Base-by-base conservation (phyloP, 2,113 vertebrate genomes). In the Cyphomyrus plagiostoma region DNA sequence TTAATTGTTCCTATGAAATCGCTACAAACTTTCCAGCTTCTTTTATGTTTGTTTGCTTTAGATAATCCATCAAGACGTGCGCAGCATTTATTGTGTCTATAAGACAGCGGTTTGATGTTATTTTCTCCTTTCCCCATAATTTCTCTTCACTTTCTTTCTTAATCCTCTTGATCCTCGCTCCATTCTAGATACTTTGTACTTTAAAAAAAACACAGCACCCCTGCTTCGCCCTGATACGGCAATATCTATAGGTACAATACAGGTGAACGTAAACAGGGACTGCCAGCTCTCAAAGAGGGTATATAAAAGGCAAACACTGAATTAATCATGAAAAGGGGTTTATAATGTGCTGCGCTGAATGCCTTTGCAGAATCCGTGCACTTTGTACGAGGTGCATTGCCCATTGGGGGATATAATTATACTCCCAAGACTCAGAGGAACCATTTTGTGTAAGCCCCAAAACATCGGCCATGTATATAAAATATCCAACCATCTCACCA, bases 161-260 rank as follows among this genome's bases (percentile, higher is more conserved):
- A 89, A 83, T 89, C 74, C 74, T 83, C 74, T 80, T 89, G 74
- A 89, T 89, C 88, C 88, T 48, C 85, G 17, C 30, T 56, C 74
- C 49, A 82, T 80, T 82, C 49, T 89, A 83, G 88, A 56, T 82
- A 82, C 74, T 89, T 89, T 89, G 49, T 89, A 89, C 49, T 89
- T 83, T 42, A 56, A n/a, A 35, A 89, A 52, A 53, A 83, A 58
- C 66, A 58, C 66, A 80, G 66, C 46, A 45, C 74, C 74, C 80
- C 88, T 89, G 88, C 80, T 89, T 89, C 88, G 80, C 88, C 77
- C 88, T 89, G 88, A 89, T 89, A 83, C 74, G 48, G 88, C 74
- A 89, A 13, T 89, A 82, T 88, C 74, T 89, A 49, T 83, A 83
- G 88, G 88, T 83, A 45, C 88, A 82, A 35, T 82, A 82, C 88